phyloP scores from a whole-genome alignment of 2,888 invertebrate species.

The Esperia sulphurella region DNA sequence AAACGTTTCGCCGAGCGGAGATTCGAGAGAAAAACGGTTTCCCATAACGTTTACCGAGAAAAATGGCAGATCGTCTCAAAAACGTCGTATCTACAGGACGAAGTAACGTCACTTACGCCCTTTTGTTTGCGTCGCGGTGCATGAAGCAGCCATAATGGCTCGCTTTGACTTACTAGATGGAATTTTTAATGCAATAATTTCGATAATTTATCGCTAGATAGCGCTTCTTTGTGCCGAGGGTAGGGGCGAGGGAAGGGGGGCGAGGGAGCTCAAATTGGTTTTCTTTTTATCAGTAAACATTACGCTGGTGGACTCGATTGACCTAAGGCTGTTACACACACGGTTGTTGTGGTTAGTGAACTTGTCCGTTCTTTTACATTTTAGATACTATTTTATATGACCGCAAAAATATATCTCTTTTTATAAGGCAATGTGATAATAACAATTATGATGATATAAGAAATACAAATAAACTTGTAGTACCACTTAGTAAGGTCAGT shows the following conservation, averaged over 20 bases:
- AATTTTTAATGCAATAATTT: slow-evolving; percentile 87
- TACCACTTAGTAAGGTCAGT: too few relatives aligned
- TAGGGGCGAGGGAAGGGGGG: slow-evolving; percentile 21
- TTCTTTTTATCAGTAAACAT: slow-evolving; percentile 70
- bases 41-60: slow-evolving; percentile 59
- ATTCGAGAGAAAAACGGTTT: slow-evolving; percentile 53
- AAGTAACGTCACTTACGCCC: slow-evolving; percentile 36
- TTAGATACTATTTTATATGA: background rate
- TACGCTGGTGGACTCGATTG: slow-evolving; percentile 57
- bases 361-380: background rate
- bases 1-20: slow-evolving; percentile 21
- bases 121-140: slow-evolving; percentile 22
- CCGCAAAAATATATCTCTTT: too few relatives aligned
- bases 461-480: too few relatives aligned
- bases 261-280: slow-evolving; percentile 60
- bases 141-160: slow-evolving; percentile 65
- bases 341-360: slow-evolving; percentile 16
- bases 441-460: too few relatives aligned
- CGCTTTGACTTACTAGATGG: slow-evolving; percentile 85
- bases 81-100: slow-evolving; percentile 30
- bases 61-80: slow-evolving; percentile 39
- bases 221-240: slow-evolving; percentile 65
- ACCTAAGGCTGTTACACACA: slow-evolving; percentile 48
- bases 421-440: too few relatives aligned
- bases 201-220: slow-evolving; percentile 81